Percentiles rank a stretch among this genome's conserved stretches.
Evolutionary conservation across 2,113 vertebrate genomes (phyloP).

Genomic region (Pomatorhinus ruficollis): DNA sequence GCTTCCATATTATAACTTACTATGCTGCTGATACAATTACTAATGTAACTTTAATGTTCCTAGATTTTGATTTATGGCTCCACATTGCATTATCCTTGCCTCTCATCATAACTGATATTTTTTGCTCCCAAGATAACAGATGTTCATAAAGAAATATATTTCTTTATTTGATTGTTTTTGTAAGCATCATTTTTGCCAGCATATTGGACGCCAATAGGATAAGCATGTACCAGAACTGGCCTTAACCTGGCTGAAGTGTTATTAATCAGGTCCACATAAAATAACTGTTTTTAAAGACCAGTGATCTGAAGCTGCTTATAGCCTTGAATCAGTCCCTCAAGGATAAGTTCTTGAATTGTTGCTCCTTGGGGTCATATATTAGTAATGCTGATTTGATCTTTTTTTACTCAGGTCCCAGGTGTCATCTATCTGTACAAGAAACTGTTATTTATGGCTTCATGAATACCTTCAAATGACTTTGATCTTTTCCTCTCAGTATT

Average conservation of each 20-base stretch:
- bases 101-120: neutral
- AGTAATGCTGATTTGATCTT: neutral
- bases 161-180: neutral
- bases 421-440: neutral
- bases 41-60: neutral
- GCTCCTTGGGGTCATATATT: neutral
- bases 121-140: neutral
- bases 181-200: neutral
- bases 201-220: neutral
- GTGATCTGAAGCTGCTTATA: neutral
- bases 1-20: neutral
- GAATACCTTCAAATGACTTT: neutral
- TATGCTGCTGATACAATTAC: neutral
- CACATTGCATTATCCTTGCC: neutral
- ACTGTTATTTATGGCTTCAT: neutral
- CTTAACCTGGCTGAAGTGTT: neutral
- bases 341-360: neutral
- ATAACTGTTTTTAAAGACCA: slow-evolving; percentile 8
- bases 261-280: neutral
- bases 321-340: neutral
- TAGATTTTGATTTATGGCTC: neutral
- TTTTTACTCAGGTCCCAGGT: neutral
- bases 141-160: neutral
- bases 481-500: neutral
- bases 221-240: neutral